Evolutionary conservation across 1,140 invertebrate genomes (phyloP), one percentile per base, ranked within the genome.

Genomic region (Pollicipes pollicipes): DNA sequence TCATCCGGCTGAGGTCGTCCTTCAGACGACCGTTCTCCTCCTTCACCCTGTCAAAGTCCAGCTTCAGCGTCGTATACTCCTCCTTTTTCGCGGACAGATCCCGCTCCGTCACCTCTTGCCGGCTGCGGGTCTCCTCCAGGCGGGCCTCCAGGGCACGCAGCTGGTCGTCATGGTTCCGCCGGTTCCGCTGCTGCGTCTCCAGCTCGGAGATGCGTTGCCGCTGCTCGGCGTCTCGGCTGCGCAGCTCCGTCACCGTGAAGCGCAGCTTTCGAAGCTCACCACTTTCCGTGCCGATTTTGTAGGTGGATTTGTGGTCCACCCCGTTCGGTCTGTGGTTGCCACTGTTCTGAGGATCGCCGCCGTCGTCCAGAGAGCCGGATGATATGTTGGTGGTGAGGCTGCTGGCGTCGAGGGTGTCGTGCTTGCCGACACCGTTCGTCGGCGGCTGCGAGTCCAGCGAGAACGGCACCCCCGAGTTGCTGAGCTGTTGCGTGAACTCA

Each of bases 41-140:
- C 31, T 76, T 76, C 6, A 78, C 71, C 16, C 76, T 77, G n/a
- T 78, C 77, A 16, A 78, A 30, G 68, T 78, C 77, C 66, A 78
- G 71, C 72, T 78, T 78, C 6, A 78, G 64, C 70, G 76, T 76
- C 21, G 74, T 72, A 68, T 73, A 73, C 69, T 78, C 77, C 73
- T 78, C 77, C 68, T 78, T 76, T 68, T 74, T 75, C 26, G 71
- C 66, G 13, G 74, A 67, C 67, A 77, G 73, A 37, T 72, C 74
- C 68, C 72, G 69, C 66, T 78, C 76, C 8, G 75, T 74, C 0
- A 73, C 73, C 70, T 77, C 74, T 1, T 75, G 32, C n/a, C 73
- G 73, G 32, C 74, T 63, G 10, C 74, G 71, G 29, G 32, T 70
- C 21, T 72, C 63, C 68, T 76, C 76, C n/a, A 77, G 68, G 27